Evolutionary conservation across 2,888 invertebrate species (phyloP), one percentile per base, ranked within the genome.

Genomic region (Sinopyrophorus schimmeli): DNA sequence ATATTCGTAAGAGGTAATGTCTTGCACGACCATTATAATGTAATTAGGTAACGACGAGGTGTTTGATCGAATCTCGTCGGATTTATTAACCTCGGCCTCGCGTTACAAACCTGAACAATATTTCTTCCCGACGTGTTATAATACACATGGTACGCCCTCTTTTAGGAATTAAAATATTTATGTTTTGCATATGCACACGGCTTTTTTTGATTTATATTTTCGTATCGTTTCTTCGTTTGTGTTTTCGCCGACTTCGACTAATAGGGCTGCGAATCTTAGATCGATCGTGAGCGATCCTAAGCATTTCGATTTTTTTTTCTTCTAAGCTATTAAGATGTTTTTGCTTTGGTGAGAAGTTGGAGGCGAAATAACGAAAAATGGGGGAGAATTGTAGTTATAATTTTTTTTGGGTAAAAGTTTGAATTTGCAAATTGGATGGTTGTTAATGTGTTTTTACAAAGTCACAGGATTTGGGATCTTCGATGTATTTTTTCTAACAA

Each of bases 141-240:
- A 64, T 62, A 62, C 64, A 62, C 59, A 62, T 60, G 71, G 63
- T 59, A 69, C 71, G 71, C 71, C 71, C 49, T 64, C 63, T 62
- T 62, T n/a, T 62, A 63, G 64, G 67, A 68, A 70, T 70, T 69
- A 70, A 70, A 68, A 68, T 69, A 67, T 67, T 66, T 64, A 64
- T 64, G 67, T 68, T 69, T 69, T 67, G 69, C 69, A 69, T 69
- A 69, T 64, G n/a, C n/a, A n/a, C n/a, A n/a, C n/a, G n/a, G n/a
- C n/a, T n/a, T 53, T 50, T 54, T 48, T 57, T 62, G 60, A 60
- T 62, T 63, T 60, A 55, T 58, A 46, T 34, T 28, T 20, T 30
- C 16, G 14, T 18, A 10, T 21, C 37, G 21, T 42, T 38, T 38
- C 35, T 37, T 38, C 31, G 46, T 46, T 46, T 46, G 46, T 43